Evolutionary conservation across 2,888 invertebrate species (phyloP), one percentile per base, ranked within the genome.

Genomic region (Tridacna gigas): DNA sequence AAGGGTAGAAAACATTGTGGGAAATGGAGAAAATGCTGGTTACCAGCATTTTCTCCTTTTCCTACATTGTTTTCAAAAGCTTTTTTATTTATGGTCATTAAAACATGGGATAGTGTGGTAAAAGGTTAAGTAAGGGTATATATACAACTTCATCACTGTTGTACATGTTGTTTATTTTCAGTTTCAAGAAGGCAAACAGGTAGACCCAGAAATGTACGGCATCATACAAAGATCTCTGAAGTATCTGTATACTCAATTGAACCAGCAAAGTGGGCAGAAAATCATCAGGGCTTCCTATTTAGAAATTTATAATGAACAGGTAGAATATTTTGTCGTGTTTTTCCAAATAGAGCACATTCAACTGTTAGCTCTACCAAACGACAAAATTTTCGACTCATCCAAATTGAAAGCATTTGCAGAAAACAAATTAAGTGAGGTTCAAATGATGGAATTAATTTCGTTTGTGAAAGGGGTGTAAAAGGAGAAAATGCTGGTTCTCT

Each of bases 261-360:
- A 97, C 91, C 96, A 97, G 79, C 88, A 92, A 15, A 97, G 97
- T 84, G 96, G 96, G 87, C 97, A 90, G 28, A 93, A 97, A 94
- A 96, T 98, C 79, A 96, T 99, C 77, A 97, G 97, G 94, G 98
- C 98, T 11, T 98, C 98, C 83, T 99, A 98, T 95, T 96, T 98
- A 92, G 99, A 99, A 96, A 98, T 99, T 89, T 99, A 99, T 95
- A 99, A 99, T 94, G 99, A 99, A 96, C 98, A 99, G 96, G 98
- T 98, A 95, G 95, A 95, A 9, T 37, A 37, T 4, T 37, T 37
- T 37, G 37, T 37, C 37, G 7, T 37, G 7, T 37, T 37, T 37
- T 37, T 37, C 7, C 37, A 2, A 37, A 37, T 4, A 37, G 7
- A 37, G 37, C 37, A 37, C 7, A 37, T 37, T 37, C 37, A 37